Conservation (phyloP, 2,888 invertebrate species). For the Hemistola chrysoprasaria region DNA sequence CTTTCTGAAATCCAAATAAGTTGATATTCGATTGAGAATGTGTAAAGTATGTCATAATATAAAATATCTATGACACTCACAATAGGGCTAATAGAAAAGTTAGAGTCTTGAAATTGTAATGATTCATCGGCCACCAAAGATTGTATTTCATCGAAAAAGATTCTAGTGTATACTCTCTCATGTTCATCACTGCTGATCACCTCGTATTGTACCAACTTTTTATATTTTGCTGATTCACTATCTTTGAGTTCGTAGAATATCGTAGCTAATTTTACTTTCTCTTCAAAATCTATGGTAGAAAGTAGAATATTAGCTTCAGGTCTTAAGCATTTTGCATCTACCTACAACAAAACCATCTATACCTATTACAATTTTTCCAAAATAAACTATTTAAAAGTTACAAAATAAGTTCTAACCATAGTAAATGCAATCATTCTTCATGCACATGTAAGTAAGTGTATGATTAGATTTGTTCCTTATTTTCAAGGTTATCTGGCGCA, state of each 20-base stretch:
- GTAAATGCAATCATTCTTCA: constrained; percentile 69
- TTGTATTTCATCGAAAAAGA: constrained; percentile 70
- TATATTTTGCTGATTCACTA: constrained; percentile 55
- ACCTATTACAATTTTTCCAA: too few relatives aligned
- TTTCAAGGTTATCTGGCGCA: constrained; percentile 71
- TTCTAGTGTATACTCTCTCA: constrained; percentile 66
- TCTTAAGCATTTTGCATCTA: too few relatives aligned
- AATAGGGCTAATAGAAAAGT: constrained; percentile 78
- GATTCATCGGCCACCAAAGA: constrained; percentile 66
- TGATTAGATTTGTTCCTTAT: constrained; percentile 81
- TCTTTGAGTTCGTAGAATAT: constrained; percentile 60
- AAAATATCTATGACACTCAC: too few relatives aligned
- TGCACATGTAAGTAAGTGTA: constrained; percentile 80
- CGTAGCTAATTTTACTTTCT: constrained; percentile 65
- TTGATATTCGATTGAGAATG: too few relatives aligned
- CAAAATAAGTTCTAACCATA: constrained; percentile 46
- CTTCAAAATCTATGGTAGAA: constrained; percentile 59
- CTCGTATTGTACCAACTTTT: constrained; percentile 64
- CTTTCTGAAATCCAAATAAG: constrained; percentile 62
- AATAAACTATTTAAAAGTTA: not conserved
- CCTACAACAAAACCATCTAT: too few relatives aligned
- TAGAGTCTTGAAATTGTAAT: constrained; percentile 56
- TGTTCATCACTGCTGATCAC: constrained; percentile 67
- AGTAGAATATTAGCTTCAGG: too few relatives aligned
- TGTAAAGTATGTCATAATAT: too few relatives aligned